Evolutionary conservation across 1,140 invertebrate species (phyloP).

Genomic region (Magallana ariakensis): DNA sequence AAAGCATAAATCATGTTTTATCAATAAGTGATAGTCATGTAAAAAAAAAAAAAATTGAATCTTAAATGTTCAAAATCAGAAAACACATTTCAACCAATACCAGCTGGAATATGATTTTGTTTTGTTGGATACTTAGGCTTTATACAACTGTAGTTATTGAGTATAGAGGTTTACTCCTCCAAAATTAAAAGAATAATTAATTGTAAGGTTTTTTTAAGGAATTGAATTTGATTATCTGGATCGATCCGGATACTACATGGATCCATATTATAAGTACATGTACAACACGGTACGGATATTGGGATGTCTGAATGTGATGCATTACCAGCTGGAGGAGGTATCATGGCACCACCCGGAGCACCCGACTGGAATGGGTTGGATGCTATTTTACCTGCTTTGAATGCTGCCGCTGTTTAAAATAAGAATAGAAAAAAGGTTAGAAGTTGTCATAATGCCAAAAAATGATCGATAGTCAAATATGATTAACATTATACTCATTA

Average conservation of each 20-base stretch:
- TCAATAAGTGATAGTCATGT: too few relatives aligned
- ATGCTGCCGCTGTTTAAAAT: constrained; percentile 87
- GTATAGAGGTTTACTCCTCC: too few relatives aligned
- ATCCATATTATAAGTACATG: not conserved
- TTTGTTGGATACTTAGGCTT: not conserved
- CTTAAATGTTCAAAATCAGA: not conserved
- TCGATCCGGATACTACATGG: too few relatives aligned
- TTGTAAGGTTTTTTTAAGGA: too few relatives aligned
- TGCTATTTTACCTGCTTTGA: constrained; percentile 97
- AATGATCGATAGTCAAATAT: too few relatives aligned
- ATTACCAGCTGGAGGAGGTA: constrained; percentile 84
- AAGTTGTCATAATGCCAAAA: too few relatives aligned
- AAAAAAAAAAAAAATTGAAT: too few relatives aligned
- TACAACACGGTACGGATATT: not conserved
- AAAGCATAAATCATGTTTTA: too few relatives aligned
- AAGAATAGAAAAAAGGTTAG: constrained; percentile 36
- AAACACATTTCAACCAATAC: not conserved
- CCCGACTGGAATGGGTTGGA: constrained; percentile 89
- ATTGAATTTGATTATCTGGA: too few relatives aligned
- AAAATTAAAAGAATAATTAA: too few relatives aligned
- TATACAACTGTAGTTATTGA: too few relatives aligned
- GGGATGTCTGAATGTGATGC: constrained; percentile 45
- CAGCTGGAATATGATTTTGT: not conserved
- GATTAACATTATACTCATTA: too few relatives aligned
- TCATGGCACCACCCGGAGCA: constrained; percentile 79